phyloP scores from a whole-genome alignment of 2,888 invertebrate genomes.

The Hipparchia sbordonii region DNA sequence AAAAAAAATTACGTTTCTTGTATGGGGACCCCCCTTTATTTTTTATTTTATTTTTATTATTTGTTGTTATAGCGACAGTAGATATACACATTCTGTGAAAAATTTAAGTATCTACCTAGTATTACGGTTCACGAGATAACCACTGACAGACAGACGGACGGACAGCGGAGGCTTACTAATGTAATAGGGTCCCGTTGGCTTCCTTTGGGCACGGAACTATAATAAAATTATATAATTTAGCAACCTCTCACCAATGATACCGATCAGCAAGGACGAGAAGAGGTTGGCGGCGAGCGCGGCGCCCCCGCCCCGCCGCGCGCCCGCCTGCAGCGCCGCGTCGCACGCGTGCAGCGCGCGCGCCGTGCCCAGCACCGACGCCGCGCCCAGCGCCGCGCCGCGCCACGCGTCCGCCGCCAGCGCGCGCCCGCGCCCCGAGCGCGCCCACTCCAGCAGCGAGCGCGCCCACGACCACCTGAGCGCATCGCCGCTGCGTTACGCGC shows the following conservation, averaged over 20 bases:
- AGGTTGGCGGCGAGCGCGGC: slow-evolving; percentile 73
- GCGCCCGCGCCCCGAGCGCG: slow-evolving; percentile 67
- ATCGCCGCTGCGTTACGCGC: neutral
- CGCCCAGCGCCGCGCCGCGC: slow-evolving; percentile 71
- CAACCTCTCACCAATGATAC: slow-evolving; percentile 61
- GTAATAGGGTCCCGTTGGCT: too few relatives aligned
- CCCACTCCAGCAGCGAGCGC: slow-evolving; percentile 70
- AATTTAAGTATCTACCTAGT: too few relatives aligned
- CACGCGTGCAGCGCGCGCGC: slow-evolving; percentile 77
- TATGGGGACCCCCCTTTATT: too few relatives aligned
- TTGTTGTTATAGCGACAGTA: too few relatives aligned
- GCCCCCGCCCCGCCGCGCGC: slow-evolving; percentile 65
- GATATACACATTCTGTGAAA: too few relatives aligned
- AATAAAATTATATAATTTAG: too few relatives aligned
- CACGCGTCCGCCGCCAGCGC: slow-evolving; percentile 71
- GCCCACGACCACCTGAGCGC: slow-evolving; percentile 69
- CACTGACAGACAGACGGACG: too few relatives aligned
- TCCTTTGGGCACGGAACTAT: too few relatives aligned
- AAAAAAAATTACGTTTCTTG: too few relatives aligned
- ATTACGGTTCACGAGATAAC: too few relatives aligned
- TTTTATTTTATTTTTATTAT: too few relatives aligned
- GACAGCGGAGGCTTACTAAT: too few relatives aligned
- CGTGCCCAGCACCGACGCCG: slow-evolving; percentile 71
- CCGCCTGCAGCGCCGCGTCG: slow-evolving; percentile 73
- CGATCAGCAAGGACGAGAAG: slow-evolving; percentile 74